phyloP scores from a whole-genome alignment of 2,888 invertebrate species.

The Sipha maydis region DNA sequence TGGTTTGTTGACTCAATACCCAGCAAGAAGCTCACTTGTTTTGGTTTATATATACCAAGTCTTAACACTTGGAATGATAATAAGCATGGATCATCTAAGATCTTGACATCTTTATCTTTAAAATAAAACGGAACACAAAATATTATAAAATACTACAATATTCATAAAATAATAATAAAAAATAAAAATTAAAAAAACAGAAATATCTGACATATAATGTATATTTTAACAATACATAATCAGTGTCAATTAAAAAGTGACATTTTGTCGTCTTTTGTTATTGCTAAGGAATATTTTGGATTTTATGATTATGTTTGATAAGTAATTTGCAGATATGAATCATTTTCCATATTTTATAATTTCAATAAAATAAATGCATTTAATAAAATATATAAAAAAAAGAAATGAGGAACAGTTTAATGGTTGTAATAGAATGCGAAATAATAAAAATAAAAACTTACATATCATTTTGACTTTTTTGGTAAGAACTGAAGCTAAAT shows the following conservation, averaged over 20 bases:
- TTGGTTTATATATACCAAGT: conserved; percentile 49
- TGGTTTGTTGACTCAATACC: conserved; percentile 33
- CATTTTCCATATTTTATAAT: not conserved
- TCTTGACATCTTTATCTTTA: conserved; percentile 37
- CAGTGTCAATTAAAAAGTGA: not conserved
- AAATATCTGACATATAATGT: not conserved
- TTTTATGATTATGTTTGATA: not conserved
- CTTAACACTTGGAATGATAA: conserved; percentile 38
- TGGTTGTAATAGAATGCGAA: not conserved
- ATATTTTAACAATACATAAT: not conserved
- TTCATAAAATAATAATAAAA: not conserved
- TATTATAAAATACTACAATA: not conserved
- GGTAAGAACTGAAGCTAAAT: conserved; percentile 65
- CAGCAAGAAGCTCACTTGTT: conserved; percentile 42
- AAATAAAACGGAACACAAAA: not conserved
- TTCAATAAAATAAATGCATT: not conserved
- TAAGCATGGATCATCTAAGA: conserved; percentile 19
- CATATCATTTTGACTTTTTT: conserved; percentile 46
- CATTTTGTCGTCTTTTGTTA: not conserved
- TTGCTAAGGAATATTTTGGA: not conserved
- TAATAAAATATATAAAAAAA: not conserved
- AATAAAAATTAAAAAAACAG: not conserved
- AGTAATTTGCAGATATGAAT: not conserved
- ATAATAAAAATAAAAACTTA: conserved; percentile 4
- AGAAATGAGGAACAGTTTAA: not conserved